A percentile compares a stretch with the other conserved stretches of the same genome.
phyloP scores from a whole-genome alignment of 2,888 invertebrate species.

The Tromatobia lineatoria region DNA sequence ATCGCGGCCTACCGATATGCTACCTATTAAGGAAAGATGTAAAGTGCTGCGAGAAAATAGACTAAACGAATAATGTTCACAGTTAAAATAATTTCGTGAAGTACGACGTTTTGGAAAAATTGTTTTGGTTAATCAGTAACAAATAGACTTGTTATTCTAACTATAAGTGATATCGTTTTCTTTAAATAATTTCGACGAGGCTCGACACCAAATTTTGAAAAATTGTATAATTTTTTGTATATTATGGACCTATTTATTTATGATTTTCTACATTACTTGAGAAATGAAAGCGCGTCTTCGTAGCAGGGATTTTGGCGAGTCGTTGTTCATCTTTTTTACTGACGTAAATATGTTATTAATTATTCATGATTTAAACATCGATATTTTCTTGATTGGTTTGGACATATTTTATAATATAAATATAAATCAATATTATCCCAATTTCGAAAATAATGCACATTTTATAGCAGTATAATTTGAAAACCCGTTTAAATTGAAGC shows the following conservation, averaged over 20 bases:
- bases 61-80: constrained; percentile 65
- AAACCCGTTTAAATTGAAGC: constrained; percentile 14
- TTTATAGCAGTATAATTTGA: neutral
- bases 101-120: too few relatives aligned
- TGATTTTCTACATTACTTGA: neutral
- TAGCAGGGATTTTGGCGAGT: too few relatives aligned
- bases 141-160: too few relatives aligned
- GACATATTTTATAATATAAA: neutral
- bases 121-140: too few relatives aligned
- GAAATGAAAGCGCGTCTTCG: too few relatives aligned
- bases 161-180: too few relatives aligned
- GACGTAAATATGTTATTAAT: neutral
- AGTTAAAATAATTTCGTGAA: too few relatives aligned
- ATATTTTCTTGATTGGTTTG: neutral
- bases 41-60: constrained; percentile 69
- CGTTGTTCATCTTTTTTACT: too few relatives aligned
- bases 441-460: neutral
- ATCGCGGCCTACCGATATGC: constrained; percentile 58
- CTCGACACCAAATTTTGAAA: too few relatives aligned
- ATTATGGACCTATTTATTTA: too few relatives aligned
- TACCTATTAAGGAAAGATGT: constrained; percentile 65
- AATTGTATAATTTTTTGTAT: too few relatives aligned
- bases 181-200: too few relatives aligned
- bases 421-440: neutral
- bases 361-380: neutral